phyloP scores from a whole-genome alignment of 2,113 vertebrate genomes.

The Genyomyrus donnyi region DNA sequence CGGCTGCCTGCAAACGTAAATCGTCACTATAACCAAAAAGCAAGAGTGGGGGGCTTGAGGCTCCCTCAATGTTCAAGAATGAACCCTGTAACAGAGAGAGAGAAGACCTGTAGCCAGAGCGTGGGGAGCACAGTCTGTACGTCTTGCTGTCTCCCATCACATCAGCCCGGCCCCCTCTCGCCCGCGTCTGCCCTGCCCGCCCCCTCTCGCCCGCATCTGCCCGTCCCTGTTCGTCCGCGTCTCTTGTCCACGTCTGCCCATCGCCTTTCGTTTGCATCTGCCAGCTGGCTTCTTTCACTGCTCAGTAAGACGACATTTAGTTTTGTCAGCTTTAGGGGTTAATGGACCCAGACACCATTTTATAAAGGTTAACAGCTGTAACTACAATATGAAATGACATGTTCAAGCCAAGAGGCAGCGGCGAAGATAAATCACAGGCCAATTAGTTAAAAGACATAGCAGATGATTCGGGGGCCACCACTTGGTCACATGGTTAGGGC shows the following conservation, averaged over 20 bases:
- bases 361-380: not conserved
- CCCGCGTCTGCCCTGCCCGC: no score
- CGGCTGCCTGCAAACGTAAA: not conserved
- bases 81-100: not conserved
- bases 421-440: not conserved
- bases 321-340: not conserved
- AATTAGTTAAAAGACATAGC: not conserved
- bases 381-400: not conserved
- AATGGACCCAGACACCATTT: not conserved
- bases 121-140: no score
- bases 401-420: not conserved
- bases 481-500: not conserved
- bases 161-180: no score
- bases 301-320: not conserved
- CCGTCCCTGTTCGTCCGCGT: no score
- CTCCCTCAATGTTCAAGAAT: not conserved
- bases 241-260: no score
- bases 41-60: not conserved
- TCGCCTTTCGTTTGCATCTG: not conserved
- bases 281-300: not conserved
- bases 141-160: no score
- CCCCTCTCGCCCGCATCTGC: no score
- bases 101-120: not conserved
- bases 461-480: no score
- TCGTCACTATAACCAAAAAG: not conserved